Conservation (phyloP, 2,113 vertebrate genomes). For the Myanophis thanlyinensis region DNA sequence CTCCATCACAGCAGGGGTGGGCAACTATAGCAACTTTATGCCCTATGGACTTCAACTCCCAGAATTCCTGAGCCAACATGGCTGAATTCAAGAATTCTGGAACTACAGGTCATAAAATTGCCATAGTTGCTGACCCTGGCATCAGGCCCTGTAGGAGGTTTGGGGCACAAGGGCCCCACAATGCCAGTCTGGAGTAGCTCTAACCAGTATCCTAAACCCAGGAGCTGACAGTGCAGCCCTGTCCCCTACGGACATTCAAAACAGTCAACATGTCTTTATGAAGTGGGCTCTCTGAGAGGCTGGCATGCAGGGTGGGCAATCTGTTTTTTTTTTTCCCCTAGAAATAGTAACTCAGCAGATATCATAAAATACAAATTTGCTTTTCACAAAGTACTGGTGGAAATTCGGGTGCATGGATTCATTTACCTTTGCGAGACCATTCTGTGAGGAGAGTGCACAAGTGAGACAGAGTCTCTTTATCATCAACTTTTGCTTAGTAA, state of each 20-base stretch:
- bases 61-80: background rate
- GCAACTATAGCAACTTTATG: background rate
- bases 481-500: slow-evolving; percentile 61
- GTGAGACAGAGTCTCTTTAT: slow-evolving; percentile 58
- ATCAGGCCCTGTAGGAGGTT: slow-evolving; percentile 1
- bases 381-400: slow-evolving; percentile 32
- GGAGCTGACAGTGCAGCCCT: background rate
- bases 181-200: background rate
- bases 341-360: slow-evolving; percentile 15
- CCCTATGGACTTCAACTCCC: background rate
- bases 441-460: slow-evolving; percentile 34
- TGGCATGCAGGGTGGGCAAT: slow-evolving; percentile 33
- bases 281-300: background rate
- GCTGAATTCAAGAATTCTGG: background rate
- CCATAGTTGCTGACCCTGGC: background rate
- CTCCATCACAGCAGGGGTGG: background rate
- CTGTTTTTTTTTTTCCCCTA: background rate
- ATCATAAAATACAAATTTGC: slow-evolving; percentile 29
- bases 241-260: background rate
- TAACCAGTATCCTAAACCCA: background rate
- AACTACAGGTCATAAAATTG: no score
- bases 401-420: slow-evolving; percentile 28
- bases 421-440: slow-evolving; percentile 51
- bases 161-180: background rate
- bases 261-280: background rate